These are phyloP conservation scores for Thymelicus lineola DNA, from an alignment of 2,888 invertebrate genomes.

Conservation along the genomic window DNA sequence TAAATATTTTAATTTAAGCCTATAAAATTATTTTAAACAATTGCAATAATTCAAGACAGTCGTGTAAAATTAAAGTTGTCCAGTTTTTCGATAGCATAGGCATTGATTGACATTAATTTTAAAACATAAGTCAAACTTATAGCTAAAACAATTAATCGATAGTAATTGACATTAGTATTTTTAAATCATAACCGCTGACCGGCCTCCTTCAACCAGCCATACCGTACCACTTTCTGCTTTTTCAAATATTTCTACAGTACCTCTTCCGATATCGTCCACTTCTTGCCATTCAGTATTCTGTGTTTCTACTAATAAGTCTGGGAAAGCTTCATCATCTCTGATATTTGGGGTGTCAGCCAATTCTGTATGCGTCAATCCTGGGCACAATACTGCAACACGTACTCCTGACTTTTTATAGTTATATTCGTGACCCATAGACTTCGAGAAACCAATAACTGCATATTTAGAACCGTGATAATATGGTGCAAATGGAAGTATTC, in stretches of 20 bases:
- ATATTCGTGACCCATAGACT: slow-evolving; percentile 62
- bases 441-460: slow-evolving; percentile 71
- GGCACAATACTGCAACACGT: slow-evolving; percentile 68
- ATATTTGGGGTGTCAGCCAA: slow-evolving; percentile 10
- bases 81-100: too few relatives aligned
- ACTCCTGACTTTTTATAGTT: slow-evolving; percentile 70
- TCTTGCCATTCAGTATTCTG: slow-evolving; percentile 42
- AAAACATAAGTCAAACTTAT: too few relatives aligned
- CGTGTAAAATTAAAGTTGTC: too few relatives aligned
- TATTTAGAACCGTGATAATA: slow-evolving; percentile 83
- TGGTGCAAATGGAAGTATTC: slow-evolving; percentile 59
- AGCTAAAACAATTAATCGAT: too few relatives aligned
- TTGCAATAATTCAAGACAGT: too few relatives aligned
- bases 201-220: slow-evolving; percentile 42
- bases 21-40: too few relatives aligned
- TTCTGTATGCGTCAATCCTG: slow-evolving; percentile 64
- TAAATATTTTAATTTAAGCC: too few relatives aligned
- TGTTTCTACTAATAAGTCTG: slow-evolving; percentile 26
- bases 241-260: slow-evolving; percentile 45
- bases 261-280: slow-evolving; percentile 43
- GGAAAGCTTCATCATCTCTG: slow-evolving; percentile 33
- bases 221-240: slow-evolving; percentile 71
- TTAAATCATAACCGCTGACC: slow-evolving; percentile 9
- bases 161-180: too few relatives aligned
- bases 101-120: too few relatives aligned